Conservation (phyloP, 2,888 invertebrate genomes). For the Epinotia nisella region DNA sequence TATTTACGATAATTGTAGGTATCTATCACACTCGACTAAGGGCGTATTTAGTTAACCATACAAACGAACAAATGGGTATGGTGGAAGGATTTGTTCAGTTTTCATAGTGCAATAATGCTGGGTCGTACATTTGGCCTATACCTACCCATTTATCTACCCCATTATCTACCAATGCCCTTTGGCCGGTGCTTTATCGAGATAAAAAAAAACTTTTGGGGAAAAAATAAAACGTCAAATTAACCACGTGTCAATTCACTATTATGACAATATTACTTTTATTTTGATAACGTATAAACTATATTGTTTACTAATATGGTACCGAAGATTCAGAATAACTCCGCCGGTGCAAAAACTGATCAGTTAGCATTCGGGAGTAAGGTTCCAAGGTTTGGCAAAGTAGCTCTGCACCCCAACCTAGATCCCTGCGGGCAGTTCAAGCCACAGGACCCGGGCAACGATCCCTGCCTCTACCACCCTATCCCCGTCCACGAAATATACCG, state of each 20-base stretch:
- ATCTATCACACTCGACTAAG: no score
- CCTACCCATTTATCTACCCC: no score
- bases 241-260: not conserved
- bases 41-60: no score
- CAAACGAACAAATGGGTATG: no score
- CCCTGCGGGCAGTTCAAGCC: conserved; percentile 11
- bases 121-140: no score
- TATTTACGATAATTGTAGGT: no score
- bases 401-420: conserved; percentile 28
- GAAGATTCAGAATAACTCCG: not conserved
- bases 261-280: not conserved
- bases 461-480: conserved; percentile 24
- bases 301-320: conserved; percentile 10
- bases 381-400: conserved; percentile 17
- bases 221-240: conserved; percentile 7
- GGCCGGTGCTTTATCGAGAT: not conserved
- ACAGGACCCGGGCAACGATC: conserved; percentile 14
- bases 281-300: not conserved
- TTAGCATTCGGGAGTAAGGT: conserved; percentile 7
- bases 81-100: no score
- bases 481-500: conserved; percentile 21
- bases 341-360: not conserved
- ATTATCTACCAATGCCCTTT: no score
- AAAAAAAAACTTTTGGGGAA: not conserved
- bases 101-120: no score